Base-by-base conservation (phyloP, 2,888 invertebrate species). In the Sympetrum striolatum region DNA sequence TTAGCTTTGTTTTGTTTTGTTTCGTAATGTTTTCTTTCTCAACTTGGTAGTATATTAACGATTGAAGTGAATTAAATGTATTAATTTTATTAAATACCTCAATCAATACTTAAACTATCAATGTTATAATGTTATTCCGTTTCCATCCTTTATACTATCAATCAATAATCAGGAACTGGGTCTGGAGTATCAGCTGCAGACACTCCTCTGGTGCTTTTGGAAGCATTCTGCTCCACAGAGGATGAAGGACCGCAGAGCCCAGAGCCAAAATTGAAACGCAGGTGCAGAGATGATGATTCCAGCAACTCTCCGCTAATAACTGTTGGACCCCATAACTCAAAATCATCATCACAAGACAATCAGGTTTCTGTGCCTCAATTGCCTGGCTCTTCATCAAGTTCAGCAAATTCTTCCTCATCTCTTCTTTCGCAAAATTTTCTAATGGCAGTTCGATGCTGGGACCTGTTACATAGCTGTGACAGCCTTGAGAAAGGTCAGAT, bases 401-500 rank as follows among this genome's bases (percentile, higher is more conserved):
- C 60, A n/a, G 22, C 12, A 18, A 64, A n/a, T 64, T 22, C 35
- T 37, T 64, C 86, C 14, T 60, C 86, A 12, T 18, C 60, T 15
- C 25, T 86, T 0, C 37, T 86, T n/a, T 64, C 93, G 5, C 96
- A 96, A 92, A 97, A 97, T 92, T 97, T 98, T 93, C 95, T 97
- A 91, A 96, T 97, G 92, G 97, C 98, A 22, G 96, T 97, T 0
- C 97, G 97, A 93, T 97, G 98, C 93, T 98, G 98, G 97, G 97
- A 98, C 93, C 94, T 98, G 80, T 94, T 98, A 60, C 97, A 97
- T 92, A 96, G 96, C 53, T 96, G 95, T 93, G 97, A 97, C 93
- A 95, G 95, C 91, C 95, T 97, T 92, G 96, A 96, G 93, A 95
- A 96, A 92, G 94, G 94, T 94, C 92, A 79, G 90, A 25, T 22